Conservation (phyloP, 92 coral and sea anemone genomes). For the Epizoanthus ramosus region DNA sequence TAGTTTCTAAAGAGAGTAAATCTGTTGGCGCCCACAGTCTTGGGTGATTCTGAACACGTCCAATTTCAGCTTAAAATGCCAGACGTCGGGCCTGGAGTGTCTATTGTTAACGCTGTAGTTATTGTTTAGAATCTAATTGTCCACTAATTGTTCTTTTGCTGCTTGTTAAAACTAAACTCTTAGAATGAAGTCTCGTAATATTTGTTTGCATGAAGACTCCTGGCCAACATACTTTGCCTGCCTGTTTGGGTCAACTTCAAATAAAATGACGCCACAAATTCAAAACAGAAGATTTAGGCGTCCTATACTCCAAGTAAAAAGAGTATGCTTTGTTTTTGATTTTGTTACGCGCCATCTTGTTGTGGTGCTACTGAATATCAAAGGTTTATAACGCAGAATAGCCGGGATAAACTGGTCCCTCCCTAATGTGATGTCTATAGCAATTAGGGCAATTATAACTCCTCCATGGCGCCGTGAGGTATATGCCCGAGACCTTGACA, state of each 20-base stretch:
- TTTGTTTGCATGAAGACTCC: neutral
- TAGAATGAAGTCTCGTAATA: neutral
- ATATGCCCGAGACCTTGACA: constrained; percentile 3
- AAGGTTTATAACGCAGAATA: neutral
- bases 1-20: constrained; percentile 1
- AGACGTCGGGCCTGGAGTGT: constrained; percentile 30
- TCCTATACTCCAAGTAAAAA: too few species aligned
- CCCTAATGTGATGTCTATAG: neutral
- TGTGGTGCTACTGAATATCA: neutral
- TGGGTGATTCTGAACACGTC: constrained; percentile 3
- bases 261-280: too few species aligned
- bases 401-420: neutral
- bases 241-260: neutral
- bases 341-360: neutral
- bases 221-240: neutral
- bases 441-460: constrained; percentile 29
- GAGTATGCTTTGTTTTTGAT: neutral
- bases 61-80: neutral
- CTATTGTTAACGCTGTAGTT: neutral
- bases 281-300: neutral
- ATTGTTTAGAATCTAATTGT: constrained; percentile 23
- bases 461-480: constrained; percentile 22
- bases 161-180: constrained; percentile 21
- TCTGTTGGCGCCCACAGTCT: constrained; percentile 19
- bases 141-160: neutral